A percentile compares a stretch with the other conserved stretches of the same genome.
Evolutionary conservation across 1,140 invertebrate genomes (phyloP).

Genomic region (Zaprionus kolodkinae): DNA sequence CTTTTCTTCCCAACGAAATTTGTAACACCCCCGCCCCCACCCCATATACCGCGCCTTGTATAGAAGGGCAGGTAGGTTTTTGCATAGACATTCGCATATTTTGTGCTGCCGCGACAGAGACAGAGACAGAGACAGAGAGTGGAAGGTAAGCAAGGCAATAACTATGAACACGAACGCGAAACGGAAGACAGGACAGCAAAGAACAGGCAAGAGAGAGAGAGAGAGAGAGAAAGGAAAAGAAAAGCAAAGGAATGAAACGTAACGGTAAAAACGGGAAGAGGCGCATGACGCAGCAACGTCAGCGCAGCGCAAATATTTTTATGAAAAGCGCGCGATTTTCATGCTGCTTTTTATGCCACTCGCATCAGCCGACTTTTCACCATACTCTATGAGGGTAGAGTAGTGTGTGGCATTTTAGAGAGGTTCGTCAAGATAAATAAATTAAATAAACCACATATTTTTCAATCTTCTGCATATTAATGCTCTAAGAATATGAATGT

Average conservation of each 20-base stretch:
- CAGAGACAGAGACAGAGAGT: conserved; percentile 34
- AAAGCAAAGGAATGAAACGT: not conserved
- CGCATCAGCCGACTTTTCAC: conserved; percentile 10
- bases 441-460: too few relatives aligned
- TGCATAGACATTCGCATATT: conserved; percentile 41
- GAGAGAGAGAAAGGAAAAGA: not conserved
- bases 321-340: conserved; percentile 51
- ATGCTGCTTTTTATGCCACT: conserved; percentile 20
- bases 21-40: not conserved
- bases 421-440: not conserved
- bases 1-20: conserved; percentile 32
- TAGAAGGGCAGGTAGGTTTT: not conserved
- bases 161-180: conserved; percentile 40
- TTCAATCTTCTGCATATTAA: too few relatives aligned
- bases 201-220: not conserved
- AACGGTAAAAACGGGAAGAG: not conserved
- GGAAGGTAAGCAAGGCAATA: conserved; percentile 46
- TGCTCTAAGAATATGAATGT: too few relatives aligned
- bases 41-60: not conserved
- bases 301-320: conserved; percentile 35
- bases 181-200: not conserved
- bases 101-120: conserved; percentile 22
- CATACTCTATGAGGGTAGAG: not conserved
- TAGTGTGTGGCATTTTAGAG: not conserved
- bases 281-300: not conserved